Percentiles rank a stretch among this genome's conserved stretches.
phyloP scores from a whole-genome alignment of 1,140 invertebrate species.

The Dufourea novaeangliae region DNA sequence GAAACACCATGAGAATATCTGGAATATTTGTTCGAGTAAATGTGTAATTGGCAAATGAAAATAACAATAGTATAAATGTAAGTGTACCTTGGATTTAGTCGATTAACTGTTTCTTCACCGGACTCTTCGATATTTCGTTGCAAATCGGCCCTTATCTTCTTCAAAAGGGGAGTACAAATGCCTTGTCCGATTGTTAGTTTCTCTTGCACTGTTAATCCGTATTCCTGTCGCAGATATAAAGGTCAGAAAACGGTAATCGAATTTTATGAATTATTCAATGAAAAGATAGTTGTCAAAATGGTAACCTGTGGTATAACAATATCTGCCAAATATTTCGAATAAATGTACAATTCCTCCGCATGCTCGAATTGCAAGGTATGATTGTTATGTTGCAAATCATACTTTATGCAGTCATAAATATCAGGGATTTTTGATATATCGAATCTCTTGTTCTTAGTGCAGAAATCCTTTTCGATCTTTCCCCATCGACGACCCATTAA shows the following conservation, averaged over 20 bases:
- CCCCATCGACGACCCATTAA: slow-evolving; percentile 98
- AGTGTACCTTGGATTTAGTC: slow-evolving; percentile 93
- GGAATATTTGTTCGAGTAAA: slow-evolving; percentile 16
- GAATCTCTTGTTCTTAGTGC: slow-evolving; percentile 94
- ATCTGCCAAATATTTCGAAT: slow-evolving; percentile 97
- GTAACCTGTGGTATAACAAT: slow-evolving; percentile 98
- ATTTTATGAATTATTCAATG: not conserved
- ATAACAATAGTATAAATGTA: slow-evolving; percentile 4
- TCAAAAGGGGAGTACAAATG: slow-evolving; percentile 97
- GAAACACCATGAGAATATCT: slow-evolving; percentile 99
- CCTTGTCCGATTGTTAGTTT: slow-evolving; percentile 98
- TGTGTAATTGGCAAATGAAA: not conserved
- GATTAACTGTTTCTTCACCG: slow-evolving; percentile 95
- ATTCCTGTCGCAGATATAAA: slow-evolving; percentile 86
- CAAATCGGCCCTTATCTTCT: slow-evolving; percentile 97
- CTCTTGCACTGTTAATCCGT: slow-evolving; percentile 97
- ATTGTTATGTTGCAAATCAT: slow-evolving; percentile 99
- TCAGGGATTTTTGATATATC: slow-evolving; percentile 99
- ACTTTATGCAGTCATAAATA: slow-evolving; percentile 99
- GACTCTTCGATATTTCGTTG: slow-evolving; percentile 95
- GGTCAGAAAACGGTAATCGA: not conserved
- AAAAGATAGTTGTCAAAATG: not conserved
- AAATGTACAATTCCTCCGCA: slow-evolving; percentile 96
- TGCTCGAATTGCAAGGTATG: slow-evolving; percentile 96
- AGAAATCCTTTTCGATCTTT: slow-evolving; percentile 99